Evolutionary conservation across 2,113 vertebrate species (phyloP).

Genomic region (Nanger granti): DNA sequence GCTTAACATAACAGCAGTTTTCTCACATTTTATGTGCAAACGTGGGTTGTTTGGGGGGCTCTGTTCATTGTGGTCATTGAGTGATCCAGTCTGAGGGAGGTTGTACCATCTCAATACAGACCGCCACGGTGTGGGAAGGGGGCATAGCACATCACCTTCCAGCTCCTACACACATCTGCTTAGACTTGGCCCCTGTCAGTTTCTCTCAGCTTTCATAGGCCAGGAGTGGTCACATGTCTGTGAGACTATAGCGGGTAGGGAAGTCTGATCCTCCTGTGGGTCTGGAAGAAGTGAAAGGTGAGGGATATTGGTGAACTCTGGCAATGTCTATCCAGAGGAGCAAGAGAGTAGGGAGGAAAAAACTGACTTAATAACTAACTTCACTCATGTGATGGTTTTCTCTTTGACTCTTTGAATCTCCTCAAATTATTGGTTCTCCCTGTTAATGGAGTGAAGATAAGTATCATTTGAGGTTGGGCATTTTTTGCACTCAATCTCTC

Average conservation of each 20-base stretch:
- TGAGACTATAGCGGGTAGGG: not conserved
- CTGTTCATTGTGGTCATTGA: not conserved
- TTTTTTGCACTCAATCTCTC: not conserved
- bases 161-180: not conserved
- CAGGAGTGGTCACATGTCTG: not conserved
- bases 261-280: too few relatives aligned
- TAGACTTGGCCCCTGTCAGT: not conserved
- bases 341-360: not conserved
- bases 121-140: rapidly evolving
- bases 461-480: not conserved
- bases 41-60: too few relatives aligned
- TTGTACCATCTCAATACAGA: not conserved
- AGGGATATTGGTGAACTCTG: not conserved
- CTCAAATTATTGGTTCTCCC: not conserved
- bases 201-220: not conserved
- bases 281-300: not conserved
- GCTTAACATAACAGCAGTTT: not conserved
- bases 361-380: not conserved
- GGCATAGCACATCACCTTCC: too few relatives aligned
- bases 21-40: not conserved
- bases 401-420: not conserved
- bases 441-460: not conserved
- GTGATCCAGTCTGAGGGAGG: too few relatives aligned
- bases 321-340: not conserved
- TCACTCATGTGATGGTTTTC: not conserved